Conservation (phyloP, 2,797 vertebrate genomes). For the Sebastes glaucus region DNA sequence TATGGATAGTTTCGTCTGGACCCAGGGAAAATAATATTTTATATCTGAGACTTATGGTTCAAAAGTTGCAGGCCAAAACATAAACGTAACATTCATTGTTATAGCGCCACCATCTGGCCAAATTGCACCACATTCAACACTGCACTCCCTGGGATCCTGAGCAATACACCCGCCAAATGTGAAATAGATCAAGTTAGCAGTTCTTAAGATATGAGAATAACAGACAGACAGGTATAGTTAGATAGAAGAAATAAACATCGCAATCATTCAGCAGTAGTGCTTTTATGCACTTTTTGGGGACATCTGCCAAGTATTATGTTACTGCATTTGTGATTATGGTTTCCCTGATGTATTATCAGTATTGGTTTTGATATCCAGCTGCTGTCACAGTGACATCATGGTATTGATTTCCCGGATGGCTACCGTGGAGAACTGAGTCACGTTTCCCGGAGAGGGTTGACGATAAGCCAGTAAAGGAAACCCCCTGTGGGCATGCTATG, state of each 20-base stretch:
- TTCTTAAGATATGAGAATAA: too few relatives aligned
- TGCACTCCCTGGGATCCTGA: too few relatives aligned
- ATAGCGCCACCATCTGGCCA: too few relatives aligned
- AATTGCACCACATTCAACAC: too few relatives aligned
- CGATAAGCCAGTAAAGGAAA: conserved; percentile 48
- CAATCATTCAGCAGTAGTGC: neutral
- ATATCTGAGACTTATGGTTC: too few relatives aligned
- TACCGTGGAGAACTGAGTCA: conserved; percentile 59
- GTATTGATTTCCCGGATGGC: conserved; percentile 61
- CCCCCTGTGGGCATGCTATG: conserved; percentile 39
- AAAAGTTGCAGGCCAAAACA: too few relatives aligned
- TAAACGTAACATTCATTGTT: too few relatives aligned
- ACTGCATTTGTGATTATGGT: conserved; percentile 8
- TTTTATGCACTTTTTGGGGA: neutral
- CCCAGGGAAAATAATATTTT: too few relatives aligned
- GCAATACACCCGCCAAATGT: too few relatives aligned
- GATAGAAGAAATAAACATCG: neutral
- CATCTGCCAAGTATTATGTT: conserved; percentile 33
- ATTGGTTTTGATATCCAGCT: conserved; percentile 51
- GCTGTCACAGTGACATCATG: conserved; percentile 68
- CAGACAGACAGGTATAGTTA: too few relatives aligned
- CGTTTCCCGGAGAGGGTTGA: conserved; percentile 62
- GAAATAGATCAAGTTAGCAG: too few relatives aligned
- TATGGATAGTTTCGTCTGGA: neutral
- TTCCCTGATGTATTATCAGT: conserved; percentile 46